Percentiles rank a stretch among this genome's conserved stretches.
Conservation (phyloP, 2,797 vertebrate genomes). For the Neopelma chrysocephalum region DNA sequence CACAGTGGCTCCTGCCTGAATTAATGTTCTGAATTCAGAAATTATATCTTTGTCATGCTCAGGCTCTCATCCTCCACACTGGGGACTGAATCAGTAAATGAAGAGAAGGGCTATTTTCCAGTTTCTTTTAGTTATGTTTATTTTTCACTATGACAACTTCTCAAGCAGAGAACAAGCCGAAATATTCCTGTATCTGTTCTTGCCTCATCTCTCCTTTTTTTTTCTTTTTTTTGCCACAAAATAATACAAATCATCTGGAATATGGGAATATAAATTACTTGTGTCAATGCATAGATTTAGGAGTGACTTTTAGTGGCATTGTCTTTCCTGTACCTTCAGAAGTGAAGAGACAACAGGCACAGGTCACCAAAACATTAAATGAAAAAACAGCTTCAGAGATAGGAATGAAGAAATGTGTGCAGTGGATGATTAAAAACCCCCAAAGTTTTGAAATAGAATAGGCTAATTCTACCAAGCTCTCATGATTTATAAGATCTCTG, state of each 20-base stretch:
- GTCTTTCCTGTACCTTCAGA: not conserved
- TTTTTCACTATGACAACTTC: constrained; percentile 18
- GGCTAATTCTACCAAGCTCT: not conserved
- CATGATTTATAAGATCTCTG: not conserved
- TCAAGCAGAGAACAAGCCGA: not conserved
- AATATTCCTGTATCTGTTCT: not conserved
- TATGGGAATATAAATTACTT: not conserved
- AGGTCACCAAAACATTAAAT: not conserved
- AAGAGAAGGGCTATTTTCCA: not conserved
- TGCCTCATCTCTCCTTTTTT: not conserved
- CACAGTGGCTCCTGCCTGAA: not conserved
- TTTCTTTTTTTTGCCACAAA: not conserved
- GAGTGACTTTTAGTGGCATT: not conserved
- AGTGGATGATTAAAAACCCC: not conserved
- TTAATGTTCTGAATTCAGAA: not conserved
- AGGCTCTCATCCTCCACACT: not conserved
- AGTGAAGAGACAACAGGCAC: not conserved
- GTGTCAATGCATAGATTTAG: not conserved
- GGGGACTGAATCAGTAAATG: not conserved
- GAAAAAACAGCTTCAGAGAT: not conserved
- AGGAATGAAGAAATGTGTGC: not conserved
- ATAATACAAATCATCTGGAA: not conserved
- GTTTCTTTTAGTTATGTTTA: constrained; percentile 1
- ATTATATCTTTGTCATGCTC: not conserved
- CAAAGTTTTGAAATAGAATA: not conserved